Evolutionary conservation across 1,140 invertebrate genomes (phyloP).

Genomic region (Aphelenchoides fujianensis): DNA sequence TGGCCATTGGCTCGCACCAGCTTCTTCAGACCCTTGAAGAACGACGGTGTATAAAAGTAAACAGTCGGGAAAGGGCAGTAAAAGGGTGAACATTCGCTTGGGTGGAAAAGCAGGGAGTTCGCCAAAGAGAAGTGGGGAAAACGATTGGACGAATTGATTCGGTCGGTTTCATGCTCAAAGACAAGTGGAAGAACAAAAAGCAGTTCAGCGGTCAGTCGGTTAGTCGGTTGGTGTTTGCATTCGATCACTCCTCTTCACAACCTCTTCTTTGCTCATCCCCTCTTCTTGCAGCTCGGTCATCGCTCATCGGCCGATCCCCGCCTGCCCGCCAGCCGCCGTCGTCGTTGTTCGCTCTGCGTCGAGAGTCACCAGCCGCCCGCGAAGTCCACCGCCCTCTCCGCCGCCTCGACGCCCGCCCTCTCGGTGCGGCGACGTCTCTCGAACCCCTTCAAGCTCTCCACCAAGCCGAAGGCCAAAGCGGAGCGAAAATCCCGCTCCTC

Average conservation of each 20-base stretch:
- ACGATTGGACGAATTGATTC: neutral
- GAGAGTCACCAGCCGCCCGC: neutral
- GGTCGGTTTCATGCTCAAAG: neutral
- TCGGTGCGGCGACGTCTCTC: neutral
- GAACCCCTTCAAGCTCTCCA: neutral
- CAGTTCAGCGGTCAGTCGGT: neutral
- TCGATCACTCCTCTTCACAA: neutral
- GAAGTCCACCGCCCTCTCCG: neutral
- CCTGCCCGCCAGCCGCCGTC: neutral
- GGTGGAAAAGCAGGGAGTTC: neutral
- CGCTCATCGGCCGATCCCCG: conserved; percentile 1
- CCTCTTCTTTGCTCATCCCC: neutral
- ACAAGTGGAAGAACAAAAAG: neutral
- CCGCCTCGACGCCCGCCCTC: neutral
- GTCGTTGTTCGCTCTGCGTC: neutral
- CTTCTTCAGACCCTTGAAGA: neutral
- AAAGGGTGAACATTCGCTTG: neutral
- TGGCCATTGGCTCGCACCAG: neutral
- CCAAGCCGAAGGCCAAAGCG: no score
- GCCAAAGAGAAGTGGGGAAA: neutral
- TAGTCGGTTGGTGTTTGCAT: neutral
- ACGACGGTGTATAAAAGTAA: conserved; percentile 15
- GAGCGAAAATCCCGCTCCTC: neutral
- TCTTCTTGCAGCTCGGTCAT: conserved; percentile 13
- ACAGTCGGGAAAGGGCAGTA: neutral